A percentile compares a stretch with the other conserved stretches of the same genome.
phyloP scores from a whole-genome alignment of 2,113 vertebrate genomes.

The Gallinago jamesoni region DNA sequence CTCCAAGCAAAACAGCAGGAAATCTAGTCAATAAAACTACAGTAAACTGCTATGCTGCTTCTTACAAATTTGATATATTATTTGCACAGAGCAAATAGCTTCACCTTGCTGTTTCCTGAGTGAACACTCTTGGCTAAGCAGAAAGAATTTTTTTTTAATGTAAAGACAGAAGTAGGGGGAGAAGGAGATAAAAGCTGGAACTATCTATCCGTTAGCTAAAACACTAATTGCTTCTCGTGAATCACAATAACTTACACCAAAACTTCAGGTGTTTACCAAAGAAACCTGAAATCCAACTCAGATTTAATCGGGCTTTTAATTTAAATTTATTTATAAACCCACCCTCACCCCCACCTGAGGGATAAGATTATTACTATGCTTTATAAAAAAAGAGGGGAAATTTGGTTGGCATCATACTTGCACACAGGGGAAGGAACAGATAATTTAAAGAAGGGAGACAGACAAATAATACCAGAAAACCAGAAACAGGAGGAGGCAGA shows the following conservation, averaged over 20 bases:
- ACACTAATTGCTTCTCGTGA: background rate
- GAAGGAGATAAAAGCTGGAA: background rate
- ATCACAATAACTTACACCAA: background rate
- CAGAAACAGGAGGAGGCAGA: background rate
- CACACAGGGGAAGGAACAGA: background rate
- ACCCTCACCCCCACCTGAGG: fast-evolving
- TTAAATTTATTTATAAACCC: background rate
- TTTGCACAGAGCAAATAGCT: background rate
- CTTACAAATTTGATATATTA: background rate
- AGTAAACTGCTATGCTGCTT: background rate
- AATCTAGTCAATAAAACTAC: background rate
- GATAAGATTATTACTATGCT: background rate
- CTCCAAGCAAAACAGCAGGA: slow-evolving; percentile 8
- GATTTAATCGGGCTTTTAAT: background rate
- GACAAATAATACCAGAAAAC: background rate
- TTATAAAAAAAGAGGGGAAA: background rate
- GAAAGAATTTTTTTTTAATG: background rate
- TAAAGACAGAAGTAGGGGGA: background rate
- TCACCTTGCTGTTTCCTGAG: background rate
- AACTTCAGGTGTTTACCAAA: background rate
- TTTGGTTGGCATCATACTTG: background rate
- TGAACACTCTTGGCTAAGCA: background rate
- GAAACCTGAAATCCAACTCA: background rate
- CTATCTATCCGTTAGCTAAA: background rate
- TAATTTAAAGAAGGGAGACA: background rate